Base-by-base conservation (phyloP, 2,888 invertebrate genomes). In the Drosophila acutilabella region DNA sequence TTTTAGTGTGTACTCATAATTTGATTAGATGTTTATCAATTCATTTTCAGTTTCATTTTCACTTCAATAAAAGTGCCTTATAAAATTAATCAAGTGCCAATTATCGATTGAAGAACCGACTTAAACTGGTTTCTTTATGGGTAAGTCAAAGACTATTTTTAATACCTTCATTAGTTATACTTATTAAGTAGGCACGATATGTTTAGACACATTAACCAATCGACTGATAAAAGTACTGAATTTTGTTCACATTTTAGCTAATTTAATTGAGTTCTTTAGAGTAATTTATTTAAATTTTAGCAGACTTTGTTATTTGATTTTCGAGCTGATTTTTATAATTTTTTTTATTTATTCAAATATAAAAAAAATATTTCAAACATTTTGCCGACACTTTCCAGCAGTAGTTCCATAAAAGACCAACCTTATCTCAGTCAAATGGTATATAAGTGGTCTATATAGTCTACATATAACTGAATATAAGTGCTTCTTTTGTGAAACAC, bases 401-500 rank as follows among this genome's bases (percentile, higher is more conserved):
- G 16, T 41, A 52, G 26, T 41, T 26, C 1, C 26, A 41, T 16
- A 23, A 40, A 8, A 30, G 30, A 16, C 16, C 26, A 8, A 8
- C 4, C 16, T 58, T 56, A 56, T 56, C 44, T 10, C 44, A 11
- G 11, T 11, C 13, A 30, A 13, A 26, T 33, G n/a, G n/a, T 23
- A 38, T 36, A 23, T 20, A 5, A 44, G 14, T 10, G 13, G n/a
- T 18, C 1, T 40, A 16, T 48, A 18, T 23, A 16, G 36, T 14
- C 11, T 11, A n/a, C 33, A 23, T 16, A 52, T 38, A 18, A 33
- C 14, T 40, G 16, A 14, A 47, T n/a, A 23, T 5, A 44, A 26
- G 3, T 41, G 72, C 18, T 57, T 58, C 82, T 69, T 81, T 81
- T 81, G 83, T 80, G 54, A 69, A 65, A 82, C 76, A 81, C 76